phyloP scores from a whole-genome alignment of 1,140 invertebrate species.

The Glossosoma conforme region DNA sequence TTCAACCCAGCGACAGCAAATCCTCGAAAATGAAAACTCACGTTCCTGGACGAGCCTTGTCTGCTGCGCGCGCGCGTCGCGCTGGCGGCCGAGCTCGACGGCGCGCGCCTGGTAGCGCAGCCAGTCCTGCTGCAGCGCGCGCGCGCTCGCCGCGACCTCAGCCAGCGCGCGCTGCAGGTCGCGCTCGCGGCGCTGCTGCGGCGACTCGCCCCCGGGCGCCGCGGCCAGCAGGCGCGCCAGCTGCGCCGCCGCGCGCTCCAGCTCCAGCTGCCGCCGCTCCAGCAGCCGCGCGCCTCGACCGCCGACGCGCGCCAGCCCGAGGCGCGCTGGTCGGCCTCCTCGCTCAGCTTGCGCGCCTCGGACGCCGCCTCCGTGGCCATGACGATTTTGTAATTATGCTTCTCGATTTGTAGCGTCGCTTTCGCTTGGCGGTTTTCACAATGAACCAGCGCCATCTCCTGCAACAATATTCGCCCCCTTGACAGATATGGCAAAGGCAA shows the following conservation, averaged over 20 bases:
- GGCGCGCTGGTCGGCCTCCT: conserved; percentile 43
- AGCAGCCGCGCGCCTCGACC: conserved; percentile 14
- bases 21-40: conserved; percentile 30
- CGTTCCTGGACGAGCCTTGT: conserved; percentile 64
- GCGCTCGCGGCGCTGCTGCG: conserved; percentile 47
- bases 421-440: conserved; percentile 60
- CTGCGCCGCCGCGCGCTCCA: neutral
- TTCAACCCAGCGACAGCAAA: neutral
- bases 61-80: conserved; percentile 59
- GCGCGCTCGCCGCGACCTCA: conserved; percentile 52
- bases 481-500: neutral
- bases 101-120: conserved; percentile 66
- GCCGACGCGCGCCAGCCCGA: conserved; percentile 36
- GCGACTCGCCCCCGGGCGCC: conserved; percentile 33
- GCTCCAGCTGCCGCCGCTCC: conserved; percentile 9
- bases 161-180: conserved; percentile 60
- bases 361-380: conserved; percentile 29
- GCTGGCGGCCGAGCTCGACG: conserved; percentile 59
- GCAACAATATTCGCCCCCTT: conserved; percentile 8
- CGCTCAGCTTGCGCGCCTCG: conserved; percentile 41
- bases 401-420: conserved; percentile 57
- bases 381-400: conserved; percentile 43
- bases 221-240: neutral
- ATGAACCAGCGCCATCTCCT: conserved; percentile 56
- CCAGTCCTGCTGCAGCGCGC: conserved; percentile 66